A percentile compares a stretch with the other conserved stretches of the same genome.
Conservation (phyloP, 92 coral and sea anemone genomes). For the Muricea muricata region DNA sequence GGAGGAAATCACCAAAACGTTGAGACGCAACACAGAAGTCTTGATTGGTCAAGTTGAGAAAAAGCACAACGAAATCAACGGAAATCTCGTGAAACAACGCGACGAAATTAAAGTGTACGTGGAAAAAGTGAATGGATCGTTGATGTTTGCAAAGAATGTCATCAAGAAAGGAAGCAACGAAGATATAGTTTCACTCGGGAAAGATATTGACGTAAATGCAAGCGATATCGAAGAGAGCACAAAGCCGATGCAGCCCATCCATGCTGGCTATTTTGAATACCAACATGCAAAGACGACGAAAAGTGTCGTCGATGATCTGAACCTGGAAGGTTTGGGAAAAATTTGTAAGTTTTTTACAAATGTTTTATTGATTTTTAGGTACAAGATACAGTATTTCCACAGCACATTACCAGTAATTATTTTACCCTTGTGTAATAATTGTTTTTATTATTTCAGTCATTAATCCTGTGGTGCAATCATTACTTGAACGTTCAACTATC, state of each 20-base stretch:
- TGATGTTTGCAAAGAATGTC: background rate
- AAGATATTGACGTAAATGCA: too few relatives aligned
- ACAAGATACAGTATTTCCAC: too few relatives aligned
- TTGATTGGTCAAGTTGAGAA: slow-evolving; percentile 25
- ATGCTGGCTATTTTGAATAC: background rate
- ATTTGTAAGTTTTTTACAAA: background rate
- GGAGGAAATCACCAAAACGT: background rate
- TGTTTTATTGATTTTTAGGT: too few relatives aligned
- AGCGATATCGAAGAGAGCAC: background rate
- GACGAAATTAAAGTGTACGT: background rate
- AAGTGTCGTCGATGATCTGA: background rate
- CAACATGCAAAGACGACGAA: background rate
- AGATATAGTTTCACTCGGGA: background rate
- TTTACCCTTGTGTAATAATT: too few relatives aligned
- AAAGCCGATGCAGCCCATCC: background rate
- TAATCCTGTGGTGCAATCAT: too few relatives aligned
- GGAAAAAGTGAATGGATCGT: background rate
- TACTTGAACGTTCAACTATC: too few relatives aligned
- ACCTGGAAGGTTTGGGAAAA: background rate
- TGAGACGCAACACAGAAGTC: background rate
- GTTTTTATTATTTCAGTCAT: too few relatives aligned
- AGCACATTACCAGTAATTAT: too few relatives aligned
- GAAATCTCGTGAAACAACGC: background rate
- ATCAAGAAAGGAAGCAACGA: background rate
- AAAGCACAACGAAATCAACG: background rate